Evolutionary conservation across 2,888 invertebrate genomes (phyloP).

Genomic region (Eilema depressum): DNA sequence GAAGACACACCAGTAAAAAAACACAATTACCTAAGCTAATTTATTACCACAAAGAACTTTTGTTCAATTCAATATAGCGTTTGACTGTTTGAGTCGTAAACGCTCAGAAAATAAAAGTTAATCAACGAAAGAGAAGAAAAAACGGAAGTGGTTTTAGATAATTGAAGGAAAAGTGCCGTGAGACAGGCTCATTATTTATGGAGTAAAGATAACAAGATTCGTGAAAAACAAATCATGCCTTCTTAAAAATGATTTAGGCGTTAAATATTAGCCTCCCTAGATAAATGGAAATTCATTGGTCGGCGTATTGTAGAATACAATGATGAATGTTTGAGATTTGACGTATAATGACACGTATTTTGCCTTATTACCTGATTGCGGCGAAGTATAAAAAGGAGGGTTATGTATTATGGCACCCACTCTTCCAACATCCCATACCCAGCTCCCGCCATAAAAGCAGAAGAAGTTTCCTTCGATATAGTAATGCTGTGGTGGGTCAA

Average conservation of each 20-base stretch:
- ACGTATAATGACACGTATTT: too few relatives aligned
- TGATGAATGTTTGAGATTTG: too few relatives aligned
- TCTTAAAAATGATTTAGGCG: neutral
- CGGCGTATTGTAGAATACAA: too few relatives aligned
- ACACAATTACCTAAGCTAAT: neutral
- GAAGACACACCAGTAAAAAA: neutral
- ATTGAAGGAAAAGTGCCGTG: neutral
- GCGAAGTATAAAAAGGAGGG: neutral
- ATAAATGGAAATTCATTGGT: too few relatives aligned
- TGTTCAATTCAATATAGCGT: neutral
- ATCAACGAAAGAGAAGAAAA: neutral
- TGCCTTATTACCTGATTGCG: neutral
- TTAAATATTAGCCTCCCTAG: too few relatives aligned
- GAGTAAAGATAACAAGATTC: neutral
- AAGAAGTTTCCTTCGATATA: too few relatives aligned
- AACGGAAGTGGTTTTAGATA: neutral
- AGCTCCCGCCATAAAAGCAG: too few relatives aligned
- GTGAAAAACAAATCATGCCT: neutral
- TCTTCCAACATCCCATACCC: too few relatives aligned
- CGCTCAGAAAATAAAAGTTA: neutral
- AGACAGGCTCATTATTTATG: constrained; percentile 1
- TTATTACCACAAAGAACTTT: neutral
- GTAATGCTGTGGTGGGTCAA: too few relatives aligned
- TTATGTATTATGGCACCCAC: too few relatives aligned
- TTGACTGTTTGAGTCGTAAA: neutral